phyloP scores from a whole-genome alignment of 2,888 invertebrate species.

The Meteorus colon region DNA sequence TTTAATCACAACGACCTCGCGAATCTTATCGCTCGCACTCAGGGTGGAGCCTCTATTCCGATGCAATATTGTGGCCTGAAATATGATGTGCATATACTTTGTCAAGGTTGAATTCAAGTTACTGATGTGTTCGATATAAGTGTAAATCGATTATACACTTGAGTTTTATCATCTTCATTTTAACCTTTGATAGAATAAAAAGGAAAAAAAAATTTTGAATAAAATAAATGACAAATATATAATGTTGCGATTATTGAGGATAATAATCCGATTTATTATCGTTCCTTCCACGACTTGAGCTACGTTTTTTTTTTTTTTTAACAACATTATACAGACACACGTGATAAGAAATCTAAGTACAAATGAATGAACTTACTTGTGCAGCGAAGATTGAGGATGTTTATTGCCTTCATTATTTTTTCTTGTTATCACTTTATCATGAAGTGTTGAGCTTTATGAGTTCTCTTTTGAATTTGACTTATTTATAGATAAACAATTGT shows the following conservation, averaged over 20 bases:
- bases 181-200: neutral
- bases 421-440: neutral
- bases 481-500: conserved; percentile 37
- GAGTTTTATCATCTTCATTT: neutral
- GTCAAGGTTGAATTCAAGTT: neutral
- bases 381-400: neutral
- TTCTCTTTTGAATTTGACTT: neutral
- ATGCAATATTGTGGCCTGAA: neutral
- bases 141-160: neutral
- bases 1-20: conserved; percentile 4
- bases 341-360: neutral
- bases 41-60: conserved; percentile 6
- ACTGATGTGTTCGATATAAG: neutral
- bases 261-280: neutral
- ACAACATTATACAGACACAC: neutral
- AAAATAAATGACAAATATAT: neutral
- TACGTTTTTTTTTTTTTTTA: neutral
- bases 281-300: neutral
- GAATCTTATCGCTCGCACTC: conserved; percentile 1
- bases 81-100: neutral
- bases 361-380: neutral
- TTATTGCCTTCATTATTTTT: neutral
- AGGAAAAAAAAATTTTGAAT: neutral
- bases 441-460: neutral
- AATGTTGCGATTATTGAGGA: no score